Evolutionary conservation across 2,113 vertebrate species (phyloP).

Genomic region (human): DNA sequence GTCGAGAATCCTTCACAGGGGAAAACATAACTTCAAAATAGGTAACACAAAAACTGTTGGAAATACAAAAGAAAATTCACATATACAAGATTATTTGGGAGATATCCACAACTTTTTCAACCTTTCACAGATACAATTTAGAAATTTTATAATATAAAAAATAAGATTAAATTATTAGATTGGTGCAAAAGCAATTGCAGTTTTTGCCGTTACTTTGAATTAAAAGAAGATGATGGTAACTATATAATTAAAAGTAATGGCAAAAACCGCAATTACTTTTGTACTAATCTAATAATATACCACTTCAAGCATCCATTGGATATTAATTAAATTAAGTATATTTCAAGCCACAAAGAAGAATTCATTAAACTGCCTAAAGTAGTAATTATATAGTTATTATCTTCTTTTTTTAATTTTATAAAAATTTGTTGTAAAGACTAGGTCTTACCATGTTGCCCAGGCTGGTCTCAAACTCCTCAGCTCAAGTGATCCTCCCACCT

Average conservation of each 20-base stretch:
- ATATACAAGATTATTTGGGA: neutral
- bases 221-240: no score
- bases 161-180: neutral
- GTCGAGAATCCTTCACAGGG: neutral
- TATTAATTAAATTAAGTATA: neutral
- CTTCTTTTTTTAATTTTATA: no score
- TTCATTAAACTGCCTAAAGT: neutral
- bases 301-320: neutral
- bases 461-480: no score
- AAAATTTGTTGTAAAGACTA: no score
- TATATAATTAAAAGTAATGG: no score
- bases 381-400: neutral
- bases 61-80: neutral
- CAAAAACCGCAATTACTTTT: no score
- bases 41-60: neutral
- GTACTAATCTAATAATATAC: neutral
- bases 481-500: no score
- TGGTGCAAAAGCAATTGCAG: no score
- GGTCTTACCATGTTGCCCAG: no score
- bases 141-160: neutral
- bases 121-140: neutral
- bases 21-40: neutral
- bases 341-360: neutral
- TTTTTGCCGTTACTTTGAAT: no score
- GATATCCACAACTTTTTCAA: neutral